A percentile compares a stretch with the other conserved stretches of the same genome.
Conservation (phyloP, 2,888 invertebrate species). For the Cantharis lateralis region DNA sequence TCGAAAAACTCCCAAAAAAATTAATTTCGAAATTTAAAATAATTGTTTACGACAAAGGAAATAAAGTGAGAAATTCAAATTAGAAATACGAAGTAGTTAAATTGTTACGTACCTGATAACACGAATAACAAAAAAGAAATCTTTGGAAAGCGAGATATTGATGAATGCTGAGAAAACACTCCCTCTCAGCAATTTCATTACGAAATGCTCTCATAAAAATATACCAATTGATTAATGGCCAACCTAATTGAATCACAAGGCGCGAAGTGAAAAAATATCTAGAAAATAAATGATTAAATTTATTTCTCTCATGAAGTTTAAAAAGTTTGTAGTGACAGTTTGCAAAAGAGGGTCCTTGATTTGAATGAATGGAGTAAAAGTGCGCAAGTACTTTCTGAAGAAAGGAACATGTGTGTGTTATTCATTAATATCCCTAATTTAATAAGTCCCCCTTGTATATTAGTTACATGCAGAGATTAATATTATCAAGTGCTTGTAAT, state of each 20-base stretch:
- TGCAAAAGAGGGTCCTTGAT: slow-evolving; percentile 40
- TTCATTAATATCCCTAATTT: slow-evolving; percentile 42
- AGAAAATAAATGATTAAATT: slow-evolving; percentile 52
- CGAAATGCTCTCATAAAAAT: slow-evolving; percentile 53
- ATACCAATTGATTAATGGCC: slow-evolving; percentile 56
- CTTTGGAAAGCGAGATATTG: slow-evolving; percentile 32
- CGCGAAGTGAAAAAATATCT: slow-evolving; percentile 52
- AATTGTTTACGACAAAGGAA: not conserved
- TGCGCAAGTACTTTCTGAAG: slow-evolving; percentile 21
- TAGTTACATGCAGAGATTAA: slow-evolving; percentile 30
- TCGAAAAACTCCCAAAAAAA: too few species aligned
- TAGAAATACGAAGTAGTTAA: not conserved
- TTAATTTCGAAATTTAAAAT: not conserved
- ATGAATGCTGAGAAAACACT: slow-evolving; percentile 33
- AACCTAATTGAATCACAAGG: slow-evolving; percentile 55
- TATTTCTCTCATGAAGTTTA: slow-evolving; percentile 52
- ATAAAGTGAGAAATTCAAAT: not conserved
- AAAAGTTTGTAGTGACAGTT: slow-evolving; percentile 53
- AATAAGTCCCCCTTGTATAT: slow-evolving; percentile 38
- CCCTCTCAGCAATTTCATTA: slow-evolving; percentile 49
- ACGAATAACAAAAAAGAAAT: slow-evolving; percentile 14
- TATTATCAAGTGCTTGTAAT: slow-evolving; percentile 30
- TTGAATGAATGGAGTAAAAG: slow-evolving; percentile 30
- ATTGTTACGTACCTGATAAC: not conserved
- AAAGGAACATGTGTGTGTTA: slow-evolving; percentile 22